Percentiles rank a stretch among this genome's conserved stretches.
Conservation (phyloP, 2,888 invertebrate genomes). For the Julus scandinavius region DNA sequence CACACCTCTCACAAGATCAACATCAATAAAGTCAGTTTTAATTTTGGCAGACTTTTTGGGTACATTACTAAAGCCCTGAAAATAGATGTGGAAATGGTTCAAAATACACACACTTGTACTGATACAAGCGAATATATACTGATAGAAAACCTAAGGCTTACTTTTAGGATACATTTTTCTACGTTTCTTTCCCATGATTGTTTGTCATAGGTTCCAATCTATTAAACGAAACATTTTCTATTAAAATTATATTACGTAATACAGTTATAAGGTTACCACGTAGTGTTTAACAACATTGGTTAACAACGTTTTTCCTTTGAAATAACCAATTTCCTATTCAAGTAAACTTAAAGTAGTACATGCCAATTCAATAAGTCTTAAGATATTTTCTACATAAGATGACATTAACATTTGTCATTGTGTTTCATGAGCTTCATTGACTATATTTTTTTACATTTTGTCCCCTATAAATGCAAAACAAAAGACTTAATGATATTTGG, state of each 20-base stretch:
- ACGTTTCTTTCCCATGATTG: slow-evolving; percentile 97
- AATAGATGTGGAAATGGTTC: slow-evolving; percentile 48
- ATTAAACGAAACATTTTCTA: slow-evolving; percentile 58
- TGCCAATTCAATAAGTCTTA: too few relatives aligned
- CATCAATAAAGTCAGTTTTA: slow-evolving; percentile 93
- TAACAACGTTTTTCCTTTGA: too few relatives aligned
- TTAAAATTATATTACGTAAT: slow-evolving; percentile 27
- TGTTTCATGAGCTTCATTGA: too few relatives aligned
- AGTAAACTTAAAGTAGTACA: too few relatives aligned
- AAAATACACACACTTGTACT: not conserved
- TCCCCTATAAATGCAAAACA: too few relatives aligned
- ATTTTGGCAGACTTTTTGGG: slow-evolving; percentile 81
- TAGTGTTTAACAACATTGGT: too few relatives aligned
- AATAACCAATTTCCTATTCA: too few relatives aligned
- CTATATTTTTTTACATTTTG: too few relatives aligned
- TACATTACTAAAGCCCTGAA: slow-evolving; percentile 82
- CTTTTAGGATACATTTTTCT: slow-evolving; percentile 83
- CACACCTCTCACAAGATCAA: slow-evolving; percentile 91
- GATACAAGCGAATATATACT: not conserved
- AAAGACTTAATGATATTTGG: too few relatives aligned
- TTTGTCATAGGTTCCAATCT: slow-evolving; percentile 97
- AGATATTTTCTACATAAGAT: too few relatives aligned
- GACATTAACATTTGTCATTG: too few relatives aligned
- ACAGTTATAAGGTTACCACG: too few relatives aligned
- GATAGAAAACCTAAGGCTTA: slow-evolving; percentile 59